Evolutionary conservation across 2,113 vertebrate genomes (phyloP), one percentile per base, ranked within the genome.

Genomic region (Dolichallabes microphthalmus): DNA sequence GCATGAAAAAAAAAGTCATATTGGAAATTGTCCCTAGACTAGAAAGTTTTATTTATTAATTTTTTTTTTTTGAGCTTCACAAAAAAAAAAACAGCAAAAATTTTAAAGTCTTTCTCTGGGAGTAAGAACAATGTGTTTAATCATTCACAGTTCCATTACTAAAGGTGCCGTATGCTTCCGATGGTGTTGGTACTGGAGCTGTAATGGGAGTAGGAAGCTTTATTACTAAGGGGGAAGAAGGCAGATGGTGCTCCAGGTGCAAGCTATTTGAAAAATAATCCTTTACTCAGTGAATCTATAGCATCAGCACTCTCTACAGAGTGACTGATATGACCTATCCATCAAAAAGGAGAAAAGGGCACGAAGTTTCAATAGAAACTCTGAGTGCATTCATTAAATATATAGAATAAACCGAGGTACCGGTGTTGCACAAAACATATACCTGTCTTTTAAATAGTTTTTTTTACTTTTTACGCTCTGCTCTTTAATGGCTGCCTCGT

Each of bases 241-340:
- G 50, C 88, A 80, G 83, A 75, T 83, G 79, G 88, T 73, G 61
- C 8, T 78, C 22, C 86, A 83, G 60, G 66, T 87, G 86, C 77
- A 75, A 52, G 55, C 68, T 82, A 30, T 79, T 58, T 61, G 15
- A 77, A 85, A 82, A 78, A 64, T 52, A 32, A 9, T 57, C 53
- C 35, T 25, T 76, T 39, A 55, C 58, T 17, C 39, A 45, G 60
- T 25, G 64, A 30, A 25, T 35, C 22, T 52, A n/a, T 22, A 57
- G 58, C n/a, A 2, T 22, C 19, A 27, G 52, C 19, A 22, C 50
- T 45, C 52, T n/a, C 61, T 79, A 61, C 19, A 57, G 60, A 79
- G 14, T 78, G 50, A 76, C n/a, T 76, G 22, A 52, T 77, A 55
- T 55, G 13, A 52, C 11, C 17, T 60, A 35, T 66, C 20, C 30